phyloP scores from a whole-genome alignment of 2,797 vertebrate genomes.

The Thamnophis elegans region DNA sequence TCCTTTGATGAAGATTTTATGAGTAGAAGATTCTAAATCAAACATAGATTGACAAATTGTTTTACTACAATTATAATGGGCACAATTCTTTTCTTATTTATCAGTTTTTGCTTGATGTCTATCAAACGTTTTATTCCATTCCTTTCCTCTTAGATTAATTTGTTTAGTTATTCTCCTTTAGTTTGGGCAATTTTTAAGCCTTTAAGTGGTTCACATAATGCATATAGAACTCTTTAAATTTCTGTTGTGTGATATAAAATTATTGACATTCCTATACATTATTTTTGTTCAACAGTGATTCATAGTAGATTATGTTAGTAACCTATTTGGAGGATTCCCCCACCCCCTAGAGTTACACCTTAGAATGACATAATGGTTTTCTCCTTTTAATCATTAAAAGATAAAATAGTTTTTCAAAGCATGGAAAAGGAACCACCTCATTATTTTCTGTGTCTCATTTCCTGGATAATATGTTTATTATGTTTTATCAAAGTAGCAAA shows the following conservation, averaged over 20 bases:
- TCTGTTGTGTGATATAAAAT: neutral
- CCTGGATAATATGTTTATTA: slow-evolving; percentile 9
- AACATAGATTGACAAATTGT: neutral
- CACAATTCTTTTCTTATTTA: neutral
- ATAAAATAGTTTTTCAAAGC: slow-evolving; percentile 17
- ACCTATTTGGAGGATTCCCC: neutral
- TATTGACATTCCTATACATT: neutral
- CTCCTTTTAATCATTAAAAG: neutral
- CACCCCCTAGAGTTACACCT: neutral
- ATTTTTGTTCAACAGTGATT: neutral
- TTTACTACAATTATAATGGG: neutral
- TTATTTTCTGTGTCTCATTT: slow-evolving; percentile 3
- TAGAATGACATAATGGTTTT: neutral
- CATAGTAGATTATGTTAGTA: neutral
- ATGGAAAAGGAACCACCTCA: neutral
- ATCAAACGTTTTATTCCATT: neutral
- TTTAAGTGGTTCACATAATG: neutral
- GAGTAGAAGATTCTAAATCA: neutral
- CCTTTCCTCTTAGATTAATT: neutral
- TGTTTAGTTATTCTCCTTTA: neutral
- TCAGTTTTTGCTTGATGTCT: neutral
- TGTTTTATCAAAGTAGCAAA: neutral
- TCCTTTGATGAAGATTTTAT: neutral
- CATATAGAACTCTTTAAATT: neutral
- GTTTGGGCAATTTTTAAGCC: neutral